Percentiles rank a stretch among this genome's conserved stretches.
Evolutionary conservation across 2,113 vertebrate species (phyloP).

Genomic region (Anolis sagrei): DNA sequence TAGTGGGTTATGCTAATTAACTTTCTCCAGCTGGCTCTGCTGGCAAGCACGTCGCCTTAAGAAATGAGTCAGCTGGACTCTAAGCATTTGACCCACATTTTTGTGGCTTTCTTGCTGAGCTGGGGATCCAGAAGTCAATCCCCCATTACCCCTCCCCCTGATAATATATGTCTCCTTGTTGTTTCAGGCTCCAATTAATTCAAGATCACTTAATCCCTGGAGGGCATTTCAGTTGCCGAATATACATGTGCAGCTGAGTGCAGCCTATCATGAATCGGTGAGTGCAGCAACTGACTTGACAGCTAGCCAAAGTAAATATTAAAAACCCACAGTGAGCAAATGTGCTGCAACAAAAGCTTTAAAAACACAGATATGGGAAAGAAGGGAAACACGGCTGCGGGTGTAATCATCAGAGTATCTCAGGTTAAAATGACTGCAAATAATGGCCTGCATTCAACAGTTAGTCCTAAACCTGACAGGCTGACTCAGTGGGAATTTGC

Average conservation of each 20-base stretch:
- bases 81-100: background rate
- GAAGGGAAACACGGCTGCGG: background rate
- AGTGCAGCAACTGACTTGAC: background rate
- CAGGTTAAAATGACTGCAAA: too few relatives aligned
- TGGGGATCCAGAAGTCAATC: background rate
- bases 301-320: background rate
- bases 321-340: background rate
- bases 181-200: background rate
- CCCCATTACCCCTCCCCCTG: background rate
- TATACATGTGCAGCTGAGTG: background rate
- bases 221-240: background rate
- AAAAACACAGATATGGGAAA: background rate
- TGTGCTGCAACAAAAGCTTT: background rate
- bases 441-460: too few relatives aligned
- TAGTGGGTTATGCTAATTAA: constrained; percentile 21
- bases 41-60: constrained; percentile 25
- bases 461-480: too few relatives aligned
- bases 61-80: constrained; percentile 20
- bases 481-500: too few relatives aligned
- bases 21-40: constrained; percentile 32
- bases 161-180: accelerated
- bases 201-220: background rate
- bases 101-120: constrained; percentile 29
- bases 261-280: background rate
- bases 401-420: background rate